Percentiles rank a stretch among this genome's conserved stretches.
Evolutionary conservation across 2,797 vertebrate genomes (phyloP).

Genomic region (Crypturellus tataupa): DNA sequence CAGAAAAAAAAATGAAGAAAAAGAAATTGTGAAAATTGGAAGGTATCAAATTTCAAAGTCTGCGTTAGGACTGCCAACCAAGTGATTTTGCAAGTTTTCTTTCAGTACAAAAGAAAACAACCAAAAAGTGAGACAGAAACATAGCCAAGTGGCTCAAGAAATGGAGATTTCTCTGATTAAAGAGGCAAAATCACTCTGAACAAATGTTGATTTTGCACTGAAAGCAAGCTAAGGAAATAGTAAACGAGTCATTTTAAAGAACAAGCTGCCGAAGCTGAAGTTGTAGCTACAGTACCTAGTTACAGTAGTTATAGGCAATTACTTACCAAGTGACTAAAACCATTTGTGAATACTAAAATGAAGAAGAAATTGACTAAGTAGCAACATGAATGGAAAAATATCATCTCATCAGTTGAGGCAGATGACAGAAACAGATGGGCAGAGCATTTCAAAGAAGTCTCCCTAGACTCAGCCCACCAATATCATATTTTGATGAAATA

Average conservation of each 20-base stretch:
- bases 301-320: background rate
- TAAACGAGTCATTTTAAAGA: background rate
- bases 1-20: background rate
- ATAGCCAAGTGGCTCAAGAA: background rate
- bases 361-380: constrained; percentile 11
- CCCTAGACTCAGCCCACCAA: background rate
- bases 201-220: background rate
- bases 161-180: background rate
- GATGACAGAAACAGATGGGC: constrained; percentile 43
- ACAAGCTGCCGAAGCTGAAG: background rate
- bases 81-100: background rate
- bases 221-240: background rate
- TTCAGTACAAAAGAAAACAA: background rate
- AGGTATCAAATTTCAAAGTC: background rate
- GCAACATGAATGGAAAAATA: background rate
- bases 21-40: background rate
- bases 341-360: background rate
- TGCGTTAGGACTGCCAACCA: background rate
- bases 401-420: background rate
- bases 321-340: background rate
- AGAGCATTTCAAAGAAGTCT: constrained; percentile 40
- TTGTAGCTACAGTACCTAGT: background rate
- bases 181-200: background rate
- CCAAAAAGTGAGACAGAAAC: background rate
- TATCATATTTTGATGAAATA: constrained; percentile 28